Percentiles rank a stretch among this genome's conserved stretches.
These are phyloP conservation scores for Pipa parva DNA, from an alignment of 2,113 vertebrate genomes.

Conservation along the genomic window DNA sequence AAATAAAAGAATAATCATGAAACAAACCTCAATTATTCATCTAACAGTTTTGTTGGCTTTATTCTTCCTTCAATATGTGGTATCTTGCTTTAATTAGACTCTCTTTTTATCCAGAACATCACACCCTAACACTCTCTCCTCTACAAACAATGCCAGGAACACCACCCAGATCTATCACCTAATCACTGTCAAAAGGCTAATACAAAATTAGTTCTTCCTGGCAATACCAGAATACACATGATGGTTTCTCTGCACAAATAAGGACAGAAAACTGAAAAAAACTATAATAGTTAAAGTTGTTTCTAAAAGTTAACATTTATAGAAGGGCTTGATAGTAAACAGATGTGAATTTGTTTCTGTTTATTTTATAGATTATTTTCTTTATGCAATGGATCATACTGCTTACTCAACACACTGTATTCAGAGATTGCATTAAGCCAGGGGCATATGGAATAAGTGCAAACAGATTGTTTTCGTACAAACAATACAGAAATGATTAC, in stretches of 20 bases:
- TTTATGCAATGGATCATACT: background rate
- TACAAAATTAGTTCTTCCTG: too few species aligned
- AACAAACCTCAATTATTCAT: too few species aligned
- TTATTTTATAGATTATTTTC: background rate
- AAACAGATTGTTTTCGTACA: background rate
- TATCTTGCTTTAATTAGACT: too few species aligned
- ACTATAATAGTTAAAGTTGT: too few species aligned
- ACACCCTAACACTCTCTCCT: too few species aligned
- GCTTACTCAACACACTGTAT: background rate
- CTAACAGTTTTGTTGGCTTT: too few species aligned
- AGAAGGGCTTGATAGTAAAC: background rate
- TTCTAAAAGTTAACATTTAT: background rate
- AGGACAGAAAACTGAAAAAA: too few species aligned
- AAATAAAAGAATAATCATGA: too few species aligned
- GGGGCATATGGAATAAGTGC: background rate
- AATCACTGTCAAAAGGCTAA: background rate
- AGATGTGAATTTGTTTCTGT: background rate
- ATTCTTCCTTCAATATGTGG: too few species aligned
- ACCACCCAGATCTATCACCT: background rate
- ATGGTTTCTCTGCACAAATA: too few species aligned
- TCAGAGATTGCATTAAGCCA: background rate
- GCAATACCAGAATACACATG: too few species aligned
- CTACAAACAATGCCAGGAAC: background rate
- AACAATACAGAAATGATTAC: constrained; percentile 19
- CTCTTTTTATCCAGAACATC: too few species aligned